Percentiles rank a stretch among this genome's conserved stretches.
These are phyloP conservation scores for Cyclargus thomasi DNA, from an alignment of 1,140 invertebrate species.

Conservation along the genomic window DNA sequence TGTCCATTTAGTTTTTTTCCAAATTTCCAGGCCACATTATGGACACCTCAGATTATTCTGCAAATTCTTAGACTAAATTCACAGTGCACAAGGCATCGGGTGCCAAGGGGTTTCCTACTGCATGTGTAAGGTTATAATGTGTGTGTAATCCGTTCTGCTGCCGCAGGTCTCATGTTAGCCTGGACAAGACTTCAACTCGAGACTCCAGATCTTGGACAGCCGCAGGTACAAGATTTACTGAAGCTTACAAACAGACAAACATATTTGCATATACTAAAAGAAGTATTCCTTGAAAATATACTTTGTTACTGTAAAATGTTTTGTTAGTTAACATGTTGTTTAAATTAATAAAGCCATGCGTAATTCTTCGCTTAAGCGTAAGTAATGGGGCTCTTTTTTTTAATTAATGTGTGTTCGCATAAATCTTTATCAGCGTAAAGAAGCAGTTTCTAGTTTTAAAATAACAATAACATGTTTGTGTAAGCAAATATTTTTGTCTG, in stretches of 20 bases:
- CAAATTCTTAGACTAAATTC: neutral
- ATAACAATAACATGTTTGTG: too few species aligned
- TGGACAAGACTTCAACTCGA: conserved; percentile 57
- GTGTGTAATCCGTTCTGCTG: conserved; percentile 44
- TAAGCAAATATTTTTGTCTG: conserved; percentile 17
- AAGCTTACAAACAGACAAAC: conserved; percentile 28
- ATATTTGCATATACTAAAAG: conserved; percentile 22
- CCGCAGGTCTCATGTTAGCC: conserved; percentile 65
- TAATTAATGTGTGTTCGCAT: too few species aligned
- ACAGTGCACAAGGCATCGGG: neutral
- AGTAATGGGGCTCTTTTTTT: too few species aligned
- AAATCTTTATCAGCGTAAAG: too few species aligned
- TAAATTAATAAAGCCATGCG: too few species aligned
- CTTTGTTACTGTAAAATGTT: too few species aligned
- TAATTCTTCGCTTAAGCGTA: too few species aligned
- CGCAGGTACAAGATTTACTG: conserved; percentile 55
- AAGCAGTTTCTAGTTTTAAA: too few species aligned
- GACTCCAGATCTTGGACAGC: conserved; percentile 57
- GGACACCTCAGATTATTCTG: neutral
- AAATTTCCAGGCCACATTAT: conserved; percentile 11
- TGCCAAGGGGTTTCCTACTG: neutral
- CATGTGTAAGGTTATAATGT: conserved; percentile 20
- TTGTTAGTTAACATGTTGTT: too few species aligned
- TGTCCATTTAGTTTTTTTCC: conserved; percentile 17
- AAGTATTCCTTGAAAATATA: too few species aligned